Evolutionary conservation across 2,888 invertebrate species (phyloP).

Genomic region (Acrobasis repandana): DNA sequence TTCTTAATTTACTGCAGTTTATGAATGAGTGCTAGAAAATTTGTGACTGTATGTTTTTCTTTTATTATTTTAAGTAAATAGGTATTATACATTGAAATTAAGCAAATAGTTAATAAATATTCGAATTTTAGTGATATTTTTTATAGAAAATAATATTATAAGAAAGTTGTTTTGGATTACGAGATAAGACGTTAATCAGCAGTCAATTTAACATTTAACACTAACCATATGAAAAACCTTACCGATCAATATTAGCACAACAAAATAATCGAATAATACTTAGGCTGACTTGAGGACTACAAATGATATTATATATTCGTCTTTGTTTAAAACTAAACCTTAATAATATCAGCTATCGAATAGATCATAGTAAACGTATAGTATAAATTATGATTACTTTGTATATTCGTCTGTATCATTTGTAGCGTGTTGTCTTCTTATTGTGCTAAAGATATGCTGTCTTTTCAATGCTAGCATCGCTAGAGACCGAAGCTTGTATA

Average conservation of each 20-base stretch:
- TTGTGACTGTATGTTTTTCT: too few species aligned
- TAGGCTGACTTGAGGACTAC: slow-evolving; percentile 63
- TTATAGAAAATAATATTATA: too few species aligned
- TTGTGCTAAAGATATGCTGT: slow-evolving; percentile 58
- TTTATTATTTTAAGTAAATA: too few species aligned
- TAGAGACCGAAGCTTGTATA: neutral
- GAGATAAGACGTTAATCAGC: neutral
- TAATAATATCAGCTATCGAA: slow-evolving; percentile 68
- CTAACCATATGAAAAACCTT: slow-evolving; percentile 41
- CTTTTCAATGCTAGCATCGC: slow-evolving; percentile 49
- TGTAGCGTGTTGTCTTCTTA: slow-evolving; percentile 64
- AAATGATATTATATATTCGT: slow-evolving; percentile 45
- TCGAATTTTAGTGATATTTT: too few species aligned
- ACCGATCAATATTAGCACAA: slow-evolving; percentile 43
- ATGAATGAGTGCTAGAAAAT: too few species aligned
- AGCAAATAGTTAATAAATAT: too few species aligned
- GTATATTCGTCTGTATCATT: slow-evolving; percentile 56
- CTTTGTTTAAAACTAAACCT: slow-evolving; percentile 63
- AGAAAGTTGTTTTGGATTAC: too few species aligned
- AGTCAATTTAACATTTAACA: slow-evolving; percentile 41
- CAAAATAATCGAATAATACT: slow-evolving; percentile 59
- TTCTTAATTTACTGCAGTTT: too few species aligned
- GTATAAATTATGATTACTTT: slow-evolving; percentile 52
- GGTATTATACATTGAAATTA: too few species aligned
- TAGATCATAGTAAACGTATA: slow-evolving; percentile 56